These are phyloP conservation scores for Isaurus tuberculatus DNA, from an alignment of 92 coral and sea anemone genomes.

Conservation along the genomic window DNA sequence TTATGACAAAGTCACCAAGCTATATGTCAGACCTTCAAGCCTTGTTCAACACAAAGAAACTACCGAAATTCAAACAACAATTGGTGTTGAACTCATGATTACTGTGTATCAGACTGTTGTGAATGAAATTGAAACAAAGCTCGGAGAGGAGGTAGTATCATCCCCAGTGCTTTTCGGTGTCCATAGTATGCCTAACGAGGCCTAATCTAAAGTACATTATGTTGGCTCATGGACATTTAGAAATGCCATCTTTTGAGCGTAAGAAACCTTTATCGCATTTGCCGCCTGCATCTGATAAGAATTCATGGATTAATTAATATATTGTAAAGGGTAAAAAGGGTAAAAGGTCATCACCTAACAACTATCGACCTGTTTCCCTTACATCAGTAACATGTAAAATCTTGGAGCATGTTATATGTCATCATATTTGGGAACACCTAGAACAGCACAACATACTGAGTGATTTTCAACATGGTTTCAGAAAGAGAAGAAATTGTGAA, in stretches of 20 bases:
- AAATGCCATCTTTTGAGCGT: conserved; percentile 16
- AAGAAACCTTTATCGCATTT: neutral
- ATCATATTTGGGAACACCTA: no score
- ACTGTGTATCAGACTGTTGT: conserved; percentile 37
- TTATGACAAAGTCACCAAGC: conserved; percentile 46
- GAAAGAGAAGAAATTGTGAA: no score
- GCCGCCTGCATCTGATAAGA: conserved; percentile 26
- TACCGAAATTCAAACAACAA: neutral
- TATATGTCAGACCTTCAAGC: conserved; percentile 28
- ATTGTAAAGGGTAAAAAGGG: no score
- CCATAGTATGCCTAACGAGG: conserved; percentile 29
- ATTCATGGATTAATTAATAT: neutral
- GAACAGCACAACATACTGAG: no score
- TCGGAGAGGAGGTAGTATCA: neutral
- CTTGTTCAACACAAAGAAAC: conserved; percentile 8
- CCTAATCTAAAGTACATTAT: conserved; percentile 38
- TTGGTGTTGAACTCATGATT: conserved; percentile 49
- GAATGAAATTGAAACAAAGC: neutral
- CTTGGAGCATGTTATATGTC: no score
- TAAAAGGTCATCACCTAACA: no score
- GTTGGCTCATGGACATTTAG: conserved; percentile 56
- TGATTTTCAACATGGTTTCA: no score
- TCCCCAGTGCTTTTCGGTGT: neutral
- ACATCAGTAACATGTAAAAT: no score
- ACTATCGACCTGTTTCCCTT: no score